Evolutionary conservation across 2,797 vertebrate species (phyloP), one percentile per base, ranked within the genome.

Genomic region (Darevskia mixta): DNA sequence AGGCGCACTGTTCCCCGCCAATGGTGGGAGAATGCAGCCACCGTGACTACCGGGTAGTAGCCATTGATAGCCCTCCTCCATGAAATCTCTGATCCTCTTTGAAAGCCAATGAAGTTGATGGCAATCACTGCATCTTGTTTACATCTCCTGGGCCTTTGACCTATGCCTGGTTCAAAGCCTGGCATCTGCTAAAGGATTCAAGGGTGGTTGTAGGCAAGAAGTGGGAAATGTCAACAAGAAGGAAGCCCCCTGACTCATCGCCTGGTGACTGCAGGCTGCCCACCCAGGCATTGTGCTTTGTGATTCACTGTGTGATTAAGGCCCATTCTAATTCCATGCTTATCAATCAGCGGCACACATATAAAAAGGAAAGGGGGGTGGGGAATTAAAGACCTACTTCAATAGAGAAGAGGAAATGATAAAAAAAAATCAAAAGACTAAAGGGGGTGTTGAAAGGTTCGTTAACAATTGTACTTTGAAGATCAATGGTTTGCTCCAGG

Each of bases 401-500:
- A 86, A 69, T 73, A 85, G 3, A 64, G 94, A 91, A 25, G 18
- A 81, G 90, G 89, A 89, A 18, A 18, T 23, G 6, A 2, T n/a
- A 20, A 67, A 91, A 67, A 91, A 88, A 79, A 13, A 58, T 58
- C 89, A 83, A 64, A 89, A 41, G 32, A n/a, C 45, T 9, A 4
- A 72, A 87, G 23, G 61, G 64, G 78, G 0, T 86, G 91, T 90
- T 93, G 89, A 66, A 79, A 80, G 84, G 85, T 86, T 94, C 83
- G 87, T 94, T 95, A 95, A 85, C 83, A 72, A 78, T 17, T 43
- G 86, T 43, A 79, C 91, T 95, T 95, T 95, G 90, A 96, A 93
- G 89, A 93, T 41, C 91, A 91, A 86, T 93, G 93, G 92, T 93
- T 93, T 85, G 88, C 86, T 87, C 32, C 13, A n/a, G 76, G 82